Evolutionary conservation across 2,888 invertebrate genomes (phyloP).

Genomic region (Aleiodes leptofemur): DNA sequence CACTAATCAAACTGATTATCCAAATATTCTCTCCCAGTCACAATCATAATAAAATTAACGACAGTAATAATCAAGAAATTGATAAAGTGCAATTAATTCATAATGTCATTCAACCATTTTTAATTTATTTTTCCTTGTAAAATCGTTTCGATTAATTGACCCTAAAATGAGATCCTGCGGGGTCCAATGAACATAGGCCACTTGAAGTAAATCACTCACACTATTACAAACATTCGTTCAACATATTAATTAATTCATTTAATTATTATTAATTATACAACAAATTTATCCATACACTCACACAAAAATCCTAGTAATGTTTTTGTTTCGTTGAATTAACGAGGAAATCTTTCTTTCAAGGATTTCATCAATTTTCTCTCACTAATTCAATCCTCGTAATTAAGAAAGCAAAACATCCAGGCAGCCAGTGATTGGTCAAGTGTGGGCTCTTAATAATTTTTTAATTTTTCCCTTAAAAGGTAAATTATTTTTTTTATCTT

Average conservation of each 20-base stretch:
- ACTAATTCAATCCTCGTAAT: neutral
- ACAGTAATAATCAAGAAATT: too few relatives aligned
- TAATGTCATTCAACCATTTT: too few relatives aligned
- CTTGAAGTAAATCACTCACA: conserved; percentile 20
- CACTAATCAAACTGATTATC: too few relatives aligned
- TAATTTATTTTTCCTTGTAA: neutral
- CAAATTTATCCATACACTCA: conserved; percentile 49
- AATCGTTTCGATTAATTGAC: conserved; percentile 28
- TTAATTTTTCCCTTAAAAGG: conserved; percentile 17
- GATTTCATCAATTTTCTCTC: neutral
- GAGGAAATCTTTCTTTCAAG: neutral
- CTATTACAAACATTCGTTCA: conserved; percentile 28
- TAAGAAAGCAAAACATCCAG: conserved; percentile 66
- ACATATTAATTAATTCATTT: conserved; percentile 34
- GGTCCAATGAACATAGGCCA: conserved; percentile 36
- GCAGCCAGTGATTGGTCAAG: conserved; percentile 74
- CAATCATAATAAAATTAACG: too few relatives aligned
- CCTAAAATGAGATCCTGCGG: conserved; percentile 33
- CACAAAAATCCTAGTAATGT: conserved; percentile 46
- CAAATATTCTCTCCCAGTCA: too few relatives aligned
- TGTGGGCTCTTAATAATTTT: conserved; percentile 61
- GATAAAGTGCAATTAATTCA: too few relatives aligned
- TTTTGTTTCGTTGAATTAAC: conserved; percentile 47
- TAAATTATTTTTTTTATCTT: neutral
- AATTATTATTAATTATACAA: conserved; percentile 46